Evolutionary conservation across 1,140 invertebrate species (phyloP).

Genomic region (Drosophila funebris): DNA sequence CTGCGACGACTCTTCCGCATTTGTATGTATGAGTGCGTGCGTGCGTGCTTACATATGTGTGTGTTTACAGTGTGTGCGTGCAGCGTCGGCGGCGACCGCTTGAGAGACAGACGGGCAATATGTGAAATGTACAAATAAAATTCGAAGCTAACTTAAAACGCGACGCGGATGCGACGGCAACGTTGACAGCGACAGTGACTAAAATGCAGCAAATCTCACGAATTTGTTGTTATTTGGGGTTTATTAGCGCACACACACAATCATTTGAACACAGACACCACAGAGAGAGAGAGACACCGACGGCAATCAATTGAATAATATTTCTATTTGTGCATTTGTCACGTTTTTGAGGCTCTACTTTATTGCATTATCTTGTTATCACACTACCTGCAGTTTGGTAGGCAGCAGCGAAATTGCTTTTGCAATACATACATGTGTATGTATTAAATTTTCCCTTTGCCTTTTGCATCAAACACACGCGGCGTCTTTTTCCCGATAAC

Average conservation of each 20-base stretch:
- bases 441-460: slow-evolving; percentile 38
- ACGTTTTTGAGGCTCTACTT: slow-evolving; percentile 60
- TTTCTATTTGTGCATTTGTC: slow-evolving; percentile 59
- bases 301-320: slow-evolving; percentile 43
- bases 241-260: slow-evolving; percentile 43
- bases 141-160: slow-evolving; percentile 32
- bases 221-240: slow-evolving; percentile 50
- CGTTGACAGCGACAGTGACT: slow-evolving; percentile 25
- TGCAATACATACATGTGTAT: slow-evolving; percentile 42
- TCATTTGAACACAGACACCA: slow-evolving; percentile 22
- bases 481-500: slow-evolving; percentile 42
- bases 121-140: slow-evolving; percentile 35
- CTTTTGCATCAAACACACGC: slow-evolving; percentile 51
- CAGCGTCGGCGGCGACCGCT: slow-evolving; percentile 10
- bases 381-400: slow-evolving; percentile 48
- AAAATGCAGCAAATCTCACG: slow-evolving; percentile 40
- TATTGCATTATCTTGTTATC: slow-evolving; percentile 68
- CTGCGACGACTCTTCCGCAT: slow-evolving; percentile 56
- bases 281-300: slow-evolving; percentile 25
- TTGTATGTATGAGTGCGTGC: slow-evolving; percentile 42
- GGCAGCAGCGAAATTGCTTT: slow-evolving; percentile 29
- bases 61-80: slow-evolving; percentile 21
- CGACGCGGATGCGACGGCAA: slow-evolving; percentile 21
- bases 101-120: slow-evolving; percentile 23
- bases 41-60: slow-evolving; percentile 10